These are phyloP conservation scores for Pollenia amentaria DNA, from an alignment of 2,888 invertebrate species.

Conservation along the genomic window DNA sequence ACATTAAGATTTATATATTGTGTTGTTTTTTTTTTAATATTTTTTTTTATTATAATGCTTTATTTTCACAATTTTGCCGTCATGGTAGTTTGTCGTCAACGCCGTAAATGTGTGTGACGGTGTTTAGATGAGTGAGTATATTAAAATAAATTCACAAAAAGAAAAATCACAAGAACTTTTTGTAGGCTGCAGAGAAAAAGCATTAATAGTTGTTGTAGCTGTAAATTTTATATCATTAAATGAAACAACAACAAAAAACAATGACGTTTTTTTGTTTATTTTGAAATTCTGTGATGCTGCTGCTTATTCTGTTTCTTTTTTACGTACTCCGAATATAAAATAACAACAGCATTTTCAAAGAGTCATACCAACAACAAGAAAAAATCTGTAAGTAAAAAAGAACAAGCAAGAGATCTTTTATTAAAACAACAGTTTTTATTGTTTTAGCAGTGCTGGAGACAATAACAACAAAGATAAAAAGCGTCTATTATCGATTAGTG, in stretches of 20 bases:
- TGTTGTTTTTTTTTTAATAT: not conserved
- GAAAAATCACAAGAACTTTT: constrained; percentile 53
- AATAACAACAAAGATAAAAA: constrained; percentile 37
- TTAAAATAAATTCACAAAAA: constrained; percentile 55
- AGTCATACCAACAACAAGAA: not conserved
- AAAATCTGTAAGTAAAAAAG: constrained; percentile 48
- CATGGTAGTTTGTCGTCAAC: constrained; percentile 66
- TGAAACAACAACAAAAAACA: constrained; percentile 42
- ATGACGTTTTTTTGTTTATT: constrained; percentile 59
- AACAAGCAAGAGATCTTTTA: constrained; percentile 25
- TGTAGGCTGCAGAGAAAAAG: constrained; percentile 17
- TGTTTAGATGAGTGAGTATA: constrained; percentile 5
- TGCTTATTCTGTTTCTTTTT: constrained; percentile 11
- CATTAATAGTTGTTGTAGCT: constrained; percentile 45
- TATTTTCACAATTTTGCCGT: constrained; percentile 44
- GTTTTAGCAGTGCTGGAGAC: constrained; percentile 38
- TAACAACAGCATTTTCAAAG: constrained; percentile 38
- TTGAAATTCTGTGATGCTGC: constrained; percentile 38
- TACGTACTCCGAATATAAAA: constrained; percentile 27
- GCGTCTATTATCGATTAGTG: constrained; percentile 60
- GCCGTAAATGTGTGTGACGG: constrained; percentile 36
- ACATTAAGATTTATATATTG: constrained; percentile 46
- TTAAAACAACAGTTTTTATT: constrained; percentile 64
- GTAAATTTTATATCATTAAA: constrained; percentile 63
- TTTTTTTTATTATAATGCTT: constrained; percentile 2